phyloP scores from a whole-genome alignment of 2,797 vertebrate genomes.

The Scarus forsteni region DNA sequence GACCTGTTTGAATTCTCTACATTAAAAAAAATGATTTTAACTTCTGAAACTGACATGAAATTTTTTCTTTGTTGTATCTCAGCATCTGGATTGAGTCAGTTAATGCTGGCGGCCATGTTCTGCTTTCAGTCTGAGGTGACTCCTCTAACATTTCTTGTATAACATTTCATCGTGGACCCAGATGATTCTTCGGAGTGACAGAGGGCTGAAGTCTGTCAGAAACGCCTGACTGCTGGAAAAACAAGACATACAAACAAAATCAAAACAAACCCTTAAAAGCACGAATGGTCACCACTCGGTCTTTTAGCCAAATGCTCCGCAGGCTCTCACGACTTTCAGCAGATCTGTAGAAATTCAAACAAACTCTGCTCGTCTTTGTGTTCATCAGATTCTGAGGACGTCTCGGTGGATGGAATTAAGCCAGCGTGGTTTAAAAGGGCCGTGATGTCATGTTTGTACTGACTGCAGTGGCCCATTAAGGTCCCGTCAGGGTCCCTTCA shows the following conservation, averaged over 20 bases:
- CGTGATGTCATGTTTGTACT: constrained; percentile 55
- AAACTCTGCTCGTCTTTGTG: constrained; percentile 35
- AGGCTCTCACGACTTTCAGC: constrained; percentile 27
- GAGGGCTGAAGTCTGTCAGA: constrained; percentile 35
- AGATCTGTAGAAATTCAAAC: constrained; percentile 30
- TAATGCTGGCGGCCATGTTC: neutral
- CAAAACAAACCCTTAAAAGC: constrained; percentile 41
- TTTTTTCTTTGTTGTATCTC: neutral
- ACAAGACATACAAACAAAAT: constrained; percentile 55
- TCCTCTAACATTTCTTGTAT: constrained; percentile 19
- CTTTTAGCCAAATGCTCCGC: constrained; percentile 40
- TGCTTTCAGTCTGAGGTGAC: constrained; percentile 35
- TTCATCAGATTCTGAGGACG: constrained; percentile 45
- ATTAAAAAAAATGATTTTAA: neutral
- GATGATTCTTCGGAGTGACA: constrained; percentile 33
- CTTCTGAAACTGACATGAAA: neutral
- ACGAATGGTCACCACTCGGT: constrained; percentile 21
- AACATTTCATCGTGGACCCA: constrained; percentile 31
- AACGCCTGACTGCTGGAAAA: constrained; percentile 44
- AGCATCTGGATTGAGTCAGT: neutral
- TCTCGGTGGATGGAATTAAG: constrained; percentile 53
- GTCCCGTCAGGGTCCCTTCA: too few relatives aligned
- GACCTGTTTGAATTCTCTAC: neutral
- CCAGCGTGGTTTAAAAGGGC: constrained; percentile 40
- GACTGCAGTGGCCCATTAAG: constrained; percentile 47